These are phyloP conservation scores for Drosophila grimshawi DNA, from an alignment of 1,140 invertebrate species.

Conservation along the genomic window DNA sequence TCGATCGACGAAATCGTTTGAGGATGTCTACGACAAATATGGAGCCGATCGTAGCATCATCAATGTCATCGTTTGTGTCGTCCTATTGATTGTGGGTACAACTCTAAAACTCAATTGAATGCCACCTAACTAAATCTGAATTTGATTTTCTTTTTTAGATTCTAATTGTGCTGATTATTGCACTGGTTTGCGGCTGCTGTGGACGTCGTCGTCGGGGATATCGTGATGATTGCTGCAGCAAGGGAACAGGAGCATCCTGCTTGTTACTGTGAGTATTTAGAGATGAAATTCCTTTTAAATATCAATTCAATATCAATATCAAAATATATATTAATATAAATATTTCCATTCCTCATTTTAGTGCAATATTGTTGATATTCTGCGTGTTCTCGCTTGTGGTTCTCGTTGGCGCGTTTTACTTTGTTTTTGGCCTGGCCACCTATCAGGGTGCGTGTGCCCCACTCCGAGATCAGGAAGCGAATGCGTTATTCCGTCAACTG, in stretches of 20 bases:
- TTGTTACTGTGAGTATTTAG: conserved; percentile 90
- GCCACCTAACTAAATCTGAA: background rate
- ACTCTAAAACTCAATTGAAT: background rate
- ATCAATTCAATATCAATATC: background rate
- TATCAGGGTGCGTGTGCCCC: conserved; percentile 92
- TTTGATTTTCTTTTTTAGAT: conserved; percentile 34
- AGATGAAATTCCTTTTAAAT: background rate
- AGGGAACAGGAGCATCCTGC: conserved; percentile 92
- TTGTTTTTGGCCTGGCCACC: conserved; percentile 89
- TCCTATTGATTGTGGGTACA: conserved; percentile 85
- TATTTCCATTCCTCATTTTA: conserved; percentile 71
- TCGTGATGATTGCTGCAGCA: conserved; percentile 90
- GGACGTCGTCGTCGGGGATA: conserved; percentile 42
- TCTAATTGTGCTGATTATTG: conserved; percentile 87
- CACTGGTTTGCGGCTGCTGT: conserved; percentile 92
- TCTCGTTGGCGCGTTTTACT: conserved; percentile 89
- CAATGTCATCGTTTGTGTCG: conserved; percentile 84
- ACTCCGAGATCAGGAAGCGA: conserved; percentile 89
- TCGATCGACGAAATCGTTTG: conserved; percentile 52
- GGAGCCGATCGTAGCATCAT: conserved; percentile 55
- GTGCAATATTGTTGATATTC: conserved; percentile 93
- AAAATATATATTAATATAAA: background rate
- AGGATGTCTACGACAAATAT: conserved; percentile 61
- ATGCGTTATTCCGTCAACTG: conserved; percentile 87
- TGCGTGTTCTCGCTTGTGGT: conserved; percentile 89